phyloP scores from a whole-genome alignment of 2,888 invertebrate genomes.

The Eupithecia centaureata region DNA sequence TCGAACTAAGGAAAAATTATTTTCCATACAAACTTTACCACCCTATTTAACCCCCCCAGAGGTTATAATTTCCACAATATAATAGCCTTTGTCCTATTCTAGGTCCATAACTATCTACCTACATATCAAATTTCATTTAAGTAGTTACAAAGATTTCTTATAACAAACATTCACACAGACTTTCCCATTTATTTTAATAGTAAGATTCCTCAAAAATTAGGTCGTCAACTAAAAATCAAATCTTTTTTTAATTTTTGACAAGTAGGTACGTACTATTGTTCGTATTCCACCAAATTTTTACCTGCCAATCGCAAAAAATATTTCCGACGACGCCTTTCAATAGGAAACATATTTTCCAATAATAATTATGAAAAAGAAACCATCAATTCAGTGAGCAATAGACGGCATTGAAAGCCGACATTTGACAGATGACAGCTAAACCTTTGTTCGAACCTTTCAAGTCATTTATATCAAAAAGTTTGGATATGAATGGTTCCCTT shows the following conservation, averaged over 20 bases:
- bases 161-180: too few species aligned
- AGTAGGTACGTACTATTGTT: not conserved
- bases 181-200: too few species aligned
- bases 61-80: too few species aligned
- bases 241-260: not conserved
- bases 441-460: conserved; percentile 2
- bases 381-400: not conserved
- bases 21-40: too few species aligned
- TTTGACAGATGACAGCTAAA: conserved; percentile 1
- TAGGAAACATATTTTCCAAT: not conserved
- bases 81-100: too few species aligned
- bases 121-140: too few species aligned
- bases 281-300: not conserved
- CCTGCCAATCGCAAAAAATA: not conserved
- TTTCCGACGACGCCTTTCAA: not conserved
- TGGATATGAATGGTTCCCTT: not conserved
- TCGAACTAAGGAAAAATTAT: too few species aligned
- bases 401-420: not conserved
- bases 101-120: too few species aligned
- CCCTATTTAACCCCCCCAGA: too few species aligned
- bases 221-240: not conserved
- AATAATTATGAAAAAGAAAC: conserved; percentile 1
- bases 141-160: too few species aligned
- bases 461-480: conserved; percentile 7
- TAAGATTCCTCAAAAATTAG: not conserved